Percentiles rank a stretch among this genome's conserved stretches.
These are phyloP conservation scores for Sinonovacula constricta DNA, from an alignment of 1,140 invertebrate genomes.

Conservation along the genomic window DNA sequence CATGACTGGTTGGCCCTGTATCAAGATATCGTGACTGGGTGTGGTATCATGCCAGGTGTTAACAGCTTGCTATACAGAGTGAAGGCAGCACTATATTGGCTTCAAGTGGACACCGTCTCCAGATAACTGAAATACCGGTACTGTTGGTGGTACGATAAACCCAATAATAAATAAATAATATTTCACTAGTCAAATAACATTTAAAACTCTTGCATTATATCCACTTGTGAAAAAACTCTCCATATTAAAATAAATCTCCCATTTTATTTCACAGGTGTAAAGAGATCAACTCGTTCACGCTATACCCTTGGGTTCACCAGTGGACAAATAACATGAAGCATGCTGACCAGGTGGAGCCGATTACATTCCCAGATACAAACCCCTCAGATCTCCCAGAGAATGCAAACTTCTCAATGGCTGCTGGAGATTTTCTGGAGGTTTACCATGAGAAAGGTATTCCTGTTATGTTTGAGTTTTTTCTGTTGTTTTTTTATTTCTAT, in stretches of 20 bases:
- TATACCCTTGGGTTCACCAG: constrained; percentile 97
- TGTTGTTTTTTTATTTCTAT: no score
- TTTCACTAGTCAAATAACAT: no score
- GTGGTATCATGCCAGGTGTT: no score
- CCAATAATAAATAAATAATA: no score
- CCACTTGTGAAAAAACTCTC: not conserved
- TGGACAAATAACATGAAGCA: constrained; percentile 92
- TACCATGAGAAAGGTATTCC: constrained; percentile 60
- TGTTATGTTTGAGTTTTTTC: not conserved
- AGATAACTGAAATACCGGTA: no score
- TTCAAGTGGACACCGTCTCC: no score
- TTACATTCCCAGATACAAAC: constrained; percentile 94
- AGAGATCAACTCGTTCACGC: constrained; percentile 81
- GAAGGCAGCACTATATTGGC: no score
- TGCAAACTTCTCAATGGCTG: constrained; percentile 94
- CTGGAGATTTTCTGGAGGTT: constrained; percentile 95
- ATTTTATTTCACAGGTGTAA: constrained; percentile 80
- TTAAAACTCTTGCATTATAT: not conserved
- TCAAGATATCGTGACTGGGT: no score
- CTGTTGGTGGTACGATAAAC: no score
- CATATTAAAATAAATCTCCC: constrained; percentile 1
- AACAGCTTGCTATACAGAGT: no score
- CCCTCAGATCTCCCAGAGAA: constrained; percentile 84
- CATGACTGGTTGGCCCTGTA: no score
- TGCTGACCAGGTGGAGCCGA: constrained; percentile 87